These are phyloP conservation scores for Eilema caniola DNA, from an alignment of 2,888 invertebrate genomes.

Conservation along the genomic window DNA sequence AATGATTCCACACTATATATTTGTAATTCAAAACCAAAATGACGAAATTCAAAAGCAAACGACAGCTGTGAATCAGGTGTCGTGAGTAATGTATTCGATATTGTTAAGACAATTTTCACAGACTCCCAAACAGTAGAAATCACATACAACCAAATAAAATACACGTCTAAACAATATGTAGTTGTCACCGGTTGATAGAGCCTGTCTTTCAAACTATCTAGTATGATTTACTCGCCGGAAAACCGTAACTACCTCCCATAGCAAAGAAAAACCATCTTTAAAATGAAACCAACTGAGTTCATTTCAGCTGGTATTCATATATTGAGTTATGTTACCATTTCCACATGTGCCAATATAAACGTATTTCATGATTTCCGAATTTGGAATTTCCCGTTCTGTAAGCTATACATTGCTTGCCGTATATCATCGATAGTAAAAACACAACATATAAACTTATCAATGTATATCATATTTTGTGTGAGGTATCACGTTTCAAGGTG, in stretches of 20 bases:
- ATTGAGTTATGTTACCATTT: constrained; percentile 43
- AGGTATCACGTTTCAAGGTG: constrained; percentile 28
- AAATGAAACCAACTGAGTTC: fast-evolving
- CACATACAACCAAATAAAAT: constrained; percentile 80
- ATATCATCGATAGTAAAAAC: neutral
- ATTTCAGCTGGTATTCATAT: constrained; percentile 9
- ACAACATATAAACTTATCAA: constrained; percentile 27
- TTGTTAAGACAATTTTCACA: constrained; percentile 71
- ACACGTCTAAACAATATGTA: constrained; percentile 81
- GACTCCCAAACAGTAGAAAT: constrained; percentile 71
- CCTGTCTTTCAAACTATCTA: constrained; percentile 84
- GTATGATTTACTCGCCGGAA: constrained; percentile 32
- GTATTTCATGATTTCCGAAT: constrained; percentile 43
- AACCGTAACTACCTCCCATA: constrained; percentile 20
- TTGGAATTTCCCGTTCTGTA: constrained; percentile 21
- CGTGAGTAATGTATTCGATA: constrained; percentile 69
- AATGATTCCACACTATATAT: neutral
- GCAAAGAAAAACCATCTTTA: constrained; percentile 31
- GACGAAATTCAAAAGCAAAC: constrained; percentile 44
- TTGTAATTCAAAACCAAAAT: constrained; percentile 28
- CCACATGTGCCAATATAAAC: constrained; percentile 33
- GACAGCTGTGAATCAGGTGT: constrained; percentile 50
- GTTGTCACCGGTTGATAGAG: constrained; percentile 84
- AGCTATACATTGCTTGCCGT: constrained; percentile 45
- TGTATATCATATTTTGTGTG: constrained; percentile 21